phyloP scores from a whole-genome alignment of 2,888 invertebrate genomes.

The Asteroscopus sphinx region DNA sequence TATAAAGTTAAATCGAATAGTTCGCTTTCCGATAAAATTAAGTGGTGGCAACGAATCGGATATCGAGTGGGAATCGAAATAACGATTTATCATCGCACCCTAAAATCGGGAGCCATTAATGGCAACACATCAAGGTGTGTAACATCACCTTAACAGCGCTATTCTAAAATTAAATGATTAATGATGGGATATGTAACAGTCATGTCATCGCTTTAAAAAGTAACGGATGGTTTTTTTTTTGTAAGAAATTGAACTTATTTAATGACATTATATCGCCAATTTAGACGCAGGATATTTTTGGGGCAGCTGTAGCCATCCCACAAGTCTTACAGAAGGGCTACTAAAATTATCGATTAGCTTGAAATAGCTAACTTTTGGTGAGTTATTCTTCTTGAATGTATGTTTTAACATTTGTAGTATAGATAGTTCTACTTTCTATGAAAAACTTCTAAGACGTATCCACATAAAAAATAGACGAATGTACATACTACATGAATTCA shows the following conservation, averaged over 20 bases:
- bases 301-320: no score
- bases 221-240: neutral
- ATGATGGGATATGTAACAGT: conserved; percentile 28
- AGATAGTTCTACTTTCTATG: no score
- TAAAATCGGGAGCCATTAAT: conserved; percentile 44
- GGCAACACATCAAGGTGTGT: conserved; percentile 62
- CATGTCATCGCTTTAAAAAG: conserved; percentile 12
- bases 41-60: conserved; percentile 52
- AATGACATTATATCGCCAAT: no score
- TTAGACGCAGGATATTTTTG: no score
- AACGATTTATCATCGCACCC: conserved; percentile 64
- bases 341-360: no score
- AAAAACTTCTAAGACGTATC: no score
- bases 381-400: no score
- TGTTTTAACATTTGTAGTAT: no score
- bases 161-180: conserved; percentile 56
- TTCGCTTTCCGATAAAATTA: conserved; percentile 46
- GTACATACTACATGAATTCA: conserved; percentile 27
- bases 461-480: no score
- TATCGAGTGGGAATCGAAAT: conserved; percentile 50
- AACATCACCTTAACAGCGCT: conserved; percentile 53
- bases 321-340: no score
- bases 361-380: no score
- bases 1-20: conserved; percentile 42
- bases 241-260: no score